Evolutionary conservation across 2,113 vertebrate genomes (phyloP).

Genomic region (Oxygymnocypris stewartii): DNA sequence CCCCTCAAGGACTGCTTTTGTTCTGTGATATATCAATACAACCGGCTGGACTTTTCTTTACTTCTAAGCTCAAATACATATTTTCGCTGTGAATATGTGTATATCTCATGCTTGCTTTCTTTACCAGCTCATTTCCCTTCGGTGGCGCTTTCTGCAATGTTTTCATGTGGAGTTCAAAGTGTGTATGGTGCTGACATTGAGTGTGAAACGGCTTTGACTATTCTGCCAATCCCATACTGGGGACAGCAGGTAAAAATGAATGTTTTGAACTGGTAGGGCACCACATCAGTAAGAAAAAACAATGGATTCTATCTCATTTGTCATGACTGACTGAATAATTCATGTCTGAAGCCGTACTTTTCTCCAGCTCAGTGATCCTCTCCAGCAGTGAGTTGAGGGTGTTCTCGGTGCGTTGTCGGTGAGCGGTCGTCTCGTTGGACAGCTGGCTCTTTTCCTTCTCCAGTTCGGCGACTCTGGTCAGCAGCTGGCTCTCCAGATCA

Average conservation of each 20-base stretch:
- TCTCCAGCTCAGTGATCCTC: slow-evolving; percentile 91
- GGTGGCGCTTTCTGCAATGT: not conserved
- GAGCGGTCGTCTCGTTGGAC: slow-evolving; percentile 91
- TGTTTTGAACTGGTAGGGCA: not conserved
- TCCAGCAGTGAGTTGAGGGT: slow-evolving; percentile 88
- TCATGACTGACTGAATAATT: not conserved
- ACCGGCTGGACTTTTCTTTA: not conserved
- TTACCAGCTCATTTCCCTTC: not conserved
- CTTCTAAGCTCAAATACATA: not conserved
- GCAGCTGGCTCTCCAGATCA: slow-evolving; percentile 89
- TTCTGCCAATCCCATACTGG: not conserved
- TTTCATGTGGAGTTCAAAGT: slow-evolving; percentile 31
- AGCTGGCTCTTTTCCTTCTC: slow-evolving; percentile 95
- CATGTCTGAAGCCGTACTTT: slow-evolving; percentile 77
- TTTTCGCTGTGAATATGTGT: not conserved
- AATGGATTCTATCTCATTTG: not conserved
- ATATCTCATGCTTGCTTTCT: not conserved
- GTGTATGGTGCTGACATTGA: too few species aligned
- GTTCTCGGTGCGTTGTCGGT: slow-evolving; percentile 90
- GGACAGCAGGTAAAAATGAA: not conserved
- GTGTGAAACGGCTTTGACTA: not conserved
- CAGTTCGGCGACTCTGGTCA: slow-evolving; percentile 91
- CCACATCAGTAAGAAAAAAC: not conserved
- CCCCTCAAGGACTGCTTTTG: slow-evolving; percentile 16
- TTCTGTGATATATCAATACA: not conserved